phyloP scores from a whole-genome alignment of 2,888 invertebrate species.

The Pandemis heparana region DNA sequence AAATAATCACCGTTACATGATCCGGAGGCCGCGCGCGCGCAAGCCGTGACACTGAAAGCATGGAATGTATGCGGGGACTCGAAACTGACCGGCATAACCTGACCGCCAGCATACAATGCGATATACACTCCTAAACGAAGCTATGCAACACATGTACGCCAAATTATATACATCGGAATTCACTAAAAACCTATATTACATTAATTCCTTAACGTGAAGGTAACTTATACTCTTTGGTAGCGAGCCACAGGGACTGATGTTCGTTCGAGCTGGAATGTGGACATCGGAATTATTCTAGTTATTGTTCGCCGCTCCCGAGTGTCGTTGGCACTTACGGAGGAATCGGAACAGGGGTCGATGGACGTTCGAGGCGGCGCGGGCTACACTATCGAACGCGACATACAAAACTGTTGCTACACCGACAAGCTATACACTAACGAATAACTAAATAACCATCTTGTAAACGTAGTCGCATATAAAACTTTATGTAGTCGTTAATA shows the following conservation, averaged over 20 bases:
- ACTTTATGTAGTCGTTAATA: constrained; percentile 59
- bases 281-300: constrained; percentile 68
- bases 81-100: constrained; percentile 34
- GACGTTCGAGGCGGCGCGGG: constrained; percentile 49
- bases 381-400: constrained; percentile 52
- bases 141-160: constrained; percentile 77
- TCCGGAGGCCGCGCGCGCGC: constrained; percentile 22
- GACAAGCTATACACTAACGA: constrained; percentile 77
- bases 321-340: constrained; percentile 78
- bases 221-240: constrained; percentile 85
- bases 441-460: constrained; percentile 72
- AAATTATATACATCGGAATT: constrained; percentile 77
- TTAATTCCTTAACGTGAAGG: constrained; percentile 79
- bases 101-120: constrained; percentile 44
- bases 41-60: constrained; percentile 62
- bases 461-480: constrained; percentile 62
- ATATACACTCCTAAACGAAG: constrained; percentile 60
- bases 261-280: constrained; percentile 65
- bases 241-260: constrained; percentile 67
- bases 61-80: constrained; percentile 70
- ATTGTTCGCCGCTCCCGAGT: constrained; percentile 66
- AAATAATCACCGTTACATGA: constrained; percentile 70
- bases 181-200: constrained; percentile 77
- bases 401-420: constrained; percentile 71
- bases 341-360: constrained; percentile 49